Percentiles rank a stretch among this genome's conserved stretches.
These are phyloP conservation scores for Tolypeutes matacus DNA, from an alignment of 2,797 vertebrate species.

Conservation along the genomic window DNA sequence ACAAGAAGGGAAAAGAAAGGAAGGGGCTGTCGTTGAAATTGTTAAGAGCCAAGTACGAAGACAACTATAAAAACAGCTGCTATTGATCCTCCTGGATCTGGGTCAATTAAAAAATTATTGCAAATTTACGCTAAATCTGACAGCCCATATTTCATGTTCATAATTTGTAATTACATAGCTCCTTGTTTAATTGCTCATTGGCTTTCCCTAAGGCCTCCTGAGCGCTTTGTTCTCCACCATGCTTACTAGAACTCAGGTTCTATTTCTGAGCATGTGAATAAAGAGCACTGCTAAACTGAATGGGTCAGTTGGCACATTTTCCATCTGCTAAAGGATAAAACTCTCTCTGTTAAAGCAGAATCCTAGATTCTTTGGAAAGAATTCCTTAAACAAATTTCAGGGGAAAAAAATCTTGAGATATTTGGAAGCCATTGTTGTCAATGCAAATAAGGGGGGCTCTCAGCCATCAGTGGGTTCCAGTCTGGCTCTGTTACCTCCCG, in stretches of 20 bases:
- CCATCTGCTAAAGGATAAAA: constrained; percentile 61
- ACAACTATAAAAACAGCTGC: not conserved
- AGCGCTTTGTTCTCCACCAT: not conserved
- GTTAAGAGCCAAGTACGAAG: not conserved
- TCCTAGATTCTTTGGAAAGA: constrained; percentile 48
- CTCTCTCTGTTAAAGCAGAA: constrained; percentile 61
- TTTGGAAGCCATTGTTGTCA: not conserved
- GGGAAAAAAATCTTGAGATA: not conserved
- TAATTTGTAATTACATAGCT: constrained; percentile 69
- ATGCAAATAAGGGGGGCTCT: not conserved
- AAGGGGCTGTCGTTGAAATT: not conserved
- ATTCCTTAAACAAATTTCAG: constrained; percentile 52
- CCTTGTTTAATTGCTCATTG: constrained; percentile 59
- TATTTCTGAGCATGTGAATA: constrained; percentile 35
- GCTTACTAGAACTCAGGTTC: not conserved
- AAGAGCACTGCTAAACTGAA: constrained; percentile 52
- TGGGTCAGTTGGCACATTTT: constrained; percentile 66
- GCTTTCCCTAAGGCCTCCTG: not conserved
- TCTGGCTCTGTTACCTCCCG: not conserved
- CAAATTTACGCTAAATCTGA: constrained; percentile 32
- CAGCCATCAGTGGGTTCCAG: not conserved
- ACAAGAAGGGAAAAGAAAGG: constrained; percentile 53
- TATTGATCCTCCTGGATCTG: constrained; percentile 32
- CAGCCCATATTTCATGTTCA: not conserved
- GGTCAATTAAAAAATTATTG: constrained; percentile 66